Conservation (phyloP, 2,888 invertebrate genomes). For the Chloromyia formosa region DNA sequence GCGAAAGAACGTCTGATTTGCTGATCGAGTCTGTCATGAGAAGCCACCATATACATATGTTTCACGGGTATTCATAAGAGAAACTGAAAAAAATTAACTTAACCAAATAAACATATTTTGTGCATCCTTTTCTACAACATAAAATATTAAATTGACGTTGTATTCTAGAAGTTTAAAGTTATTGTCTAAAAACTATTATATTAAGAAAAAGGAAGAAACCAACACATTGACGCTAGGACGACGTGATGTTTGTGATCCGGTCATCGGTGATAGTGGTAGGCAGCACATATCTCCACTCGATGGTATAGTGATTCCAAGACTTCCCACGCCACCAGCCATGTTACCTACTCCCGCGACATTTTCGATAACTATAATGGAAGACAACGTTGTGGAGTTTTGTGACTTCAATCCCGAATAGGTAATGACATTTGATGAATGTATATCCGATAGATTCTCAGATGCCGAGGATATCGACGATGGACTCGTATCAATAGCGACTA, state of each 20-base stretch:
- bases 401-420: conserved; percentile 54
- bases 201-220: conserved; percentile 52
- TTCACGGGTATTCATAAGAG: too few species aligned
- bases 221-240: conserved; percentile 65
- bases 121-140: conserved; percentile 20
- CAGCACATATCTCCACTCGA: conserved; percentile 44
- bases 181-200: neutral
- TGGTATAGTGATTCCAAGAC: conserved; percentile 51
- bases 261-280: conserved; percentile 61
- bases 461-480: conserved; percentile 33
- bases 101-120: conserved; percentile 44
- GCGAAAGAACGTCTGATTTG: too few species aligned
- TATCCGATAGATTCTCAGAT: conserved; percentile 29
- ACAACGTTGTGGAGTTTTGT: conserved; percentile 3
- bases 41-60: too few species aligned
- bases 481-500: conserved; percentile 35
- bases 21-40: too few species aligned
- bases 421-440: conserved; percentile 48
- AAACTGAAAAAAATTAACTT: too few species aligned
- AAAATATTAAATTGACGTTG: neutral
- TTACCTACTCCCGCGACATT: conserved; percentile 35
- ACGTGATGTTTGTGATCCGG: conserved; percentile 61
- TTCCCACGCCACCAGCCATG: conserved; percentile 13
- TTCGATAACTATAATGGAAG: conserved; percentile 33
- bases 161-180: conserved; percentile 14